Conservation (phyloP, 2,113 vertebrate species). For the Callipepla californica region DNA sequence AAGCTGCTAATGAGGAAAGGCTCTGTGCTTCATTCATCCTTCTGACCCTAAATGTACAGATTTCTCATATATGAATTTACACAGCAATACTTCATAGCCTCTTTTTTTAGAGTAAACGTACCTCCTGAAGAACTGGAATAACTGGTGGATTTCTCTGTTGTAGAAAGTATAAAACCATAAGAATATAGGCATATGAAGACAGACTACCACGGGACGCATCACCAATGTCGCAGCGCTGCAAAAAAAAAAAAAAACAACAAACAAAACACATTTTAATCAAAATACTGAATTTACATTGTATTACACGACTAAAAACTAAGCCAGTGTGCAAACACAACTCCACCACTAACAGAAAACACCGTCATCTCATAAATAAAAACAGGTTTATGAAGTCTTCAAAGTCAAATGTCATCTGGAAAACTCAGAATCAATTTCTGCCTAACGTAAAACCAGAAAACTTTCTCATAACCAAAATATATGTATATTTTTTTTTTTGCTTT, state of each 20-base stretch:
- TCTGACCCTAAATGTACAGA: not conserved
- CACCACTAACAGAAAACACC: not conserved
- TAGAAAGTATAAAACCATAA: constrained; percentile 98
- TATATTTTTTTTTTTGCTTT: not conserved
- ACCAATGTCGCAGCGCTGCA: constrained; percentile 96
- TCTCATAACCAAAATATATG: not conserved
- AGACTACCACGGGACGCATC: constrained; percentile 98
- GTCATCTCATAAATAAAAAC: constrained; percentile 20
- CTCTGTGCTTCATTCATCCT: not conserved
- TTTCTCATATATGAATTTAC: not conserved
- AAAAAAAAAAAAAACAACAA: not conserved
- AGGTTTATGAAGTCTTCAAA: not conserved
- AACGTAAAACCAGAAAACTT: not conserved
- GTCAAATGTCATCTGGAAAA: constrained; percentile 32
- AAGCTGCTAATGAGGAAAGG: not conserved
- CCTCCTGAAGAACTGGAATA: constrained; percentile 97
- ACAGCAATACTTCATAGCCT: not conserved
- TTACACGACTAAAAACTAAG: not conserved
- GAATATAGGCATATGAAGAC: constrained; percentile 98
- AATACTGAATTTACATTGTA: not conserved
- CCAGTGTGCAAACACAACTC: not conserved
- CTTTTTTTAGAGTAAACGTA: constrained; percentile 65
- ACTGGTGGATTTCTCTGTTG: constrained; percentile 97
- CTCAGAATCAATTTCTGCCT: not conserved
- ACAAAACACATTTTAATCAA: constrained; percentile 13